Evolutionary conservation across 2,113 vertebrate species (phyloP), one percentile per base, ranked within the genome.

Genomic region (Lethenteron reissneri): DNA sequence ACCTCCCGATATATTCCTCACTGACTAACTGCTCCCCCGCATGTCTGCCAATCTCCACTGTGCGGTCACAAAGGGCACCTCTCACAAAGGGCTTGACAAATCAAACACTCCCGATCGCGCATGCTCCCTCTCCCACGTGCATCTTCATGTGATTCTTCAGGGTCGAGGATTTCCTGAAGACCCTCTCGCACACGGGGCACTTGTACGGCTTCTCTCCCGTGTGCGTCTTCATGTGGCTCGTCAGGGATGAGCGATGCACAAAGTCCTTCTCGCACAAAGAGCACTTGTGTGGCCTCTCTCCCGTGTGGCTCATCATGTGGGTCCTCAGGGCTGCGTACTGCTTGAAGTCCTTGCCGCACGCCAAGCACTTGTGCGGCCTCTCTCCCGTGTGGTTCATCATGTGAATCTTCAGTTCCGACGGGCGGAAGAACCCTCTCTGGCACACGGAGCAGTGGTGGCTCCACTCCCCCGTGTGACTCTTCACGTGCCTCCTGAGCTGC

Each of bases 401-500:
- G 77, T 95, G 90, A n/a, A 89, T 87, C 75, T 88, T 87, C 21
- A 95, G 81, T 10, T 90, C 89, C 75, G 89, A 89, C 0, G 87
- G 87, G 75, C 92, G 89, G 0, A 87, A 87, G 79, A 95, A 94
- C 64, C 88, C 82, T 72, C 92, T 92, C 1, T 87, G 87, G 3
- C 90, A 95, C 57, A 92, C 85, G 0, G 87, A 83, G 12, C 90
- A 95, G 76, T 86, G 84, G 77, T 95, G 88, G n/a, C n/a, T 68
- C n/a, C 25, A 59, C 78, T 78, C 58, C 84, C 85, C 85, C 1
- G 84, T 87, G 83, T 97, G 94, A 0, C 89, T 97, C 58, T 90
- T 83, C 17, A 97, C 88, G 77, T 95, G 94, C 8, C 95, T 88
- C 0, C 89, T 99, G 72, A 99, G 91, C 77, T 97, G 92, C 83